Conservation (phyloP, 2,113 vertebrate genomes). For the Syngnathoides biaculeatus region DNA sequence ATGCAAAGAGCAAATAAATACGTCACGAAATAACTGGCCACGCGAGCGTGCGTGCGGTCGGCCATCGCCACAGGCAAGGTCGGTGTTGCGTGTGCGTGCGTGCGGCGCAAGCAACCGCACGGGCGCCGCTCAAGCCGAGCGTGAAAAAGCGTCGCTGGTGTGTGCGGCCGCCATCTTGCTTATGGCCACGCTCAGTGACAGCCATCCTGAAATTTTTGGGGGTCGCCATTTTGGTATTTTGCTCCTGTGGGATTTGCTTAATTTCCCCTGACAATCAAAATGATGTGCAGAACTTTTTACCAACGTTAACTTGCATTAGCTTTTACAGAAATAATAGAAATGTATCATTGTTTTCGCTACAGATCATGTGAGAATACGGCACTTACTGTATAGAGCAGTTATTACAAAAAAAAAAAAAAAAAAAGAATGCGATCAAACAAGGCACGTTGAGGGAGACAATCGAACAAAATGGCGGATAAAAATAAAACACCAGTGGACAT, state of each 20-base stretch:
- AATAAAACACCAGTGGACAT: not conserved
- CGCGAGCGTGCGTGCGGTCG: slow-evolving; percentile 9
- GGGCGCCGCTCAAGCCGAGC: slow-evolving; percentile 14
- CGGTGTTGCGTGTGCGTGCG: not conserved
- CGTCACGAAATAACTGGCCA: not conserved
- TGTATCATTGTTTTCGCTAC: not conserved
- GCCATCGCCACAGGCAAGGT: not conserved
- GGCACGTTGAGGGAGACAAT: too few species aligned
- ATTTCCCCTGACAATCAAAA: not conserved
- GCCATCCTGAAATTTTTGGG: not conserved
- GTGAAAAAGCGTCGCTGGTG: slow-evolving; percentile 26
- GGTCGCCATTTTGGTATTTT: too few species aligned
- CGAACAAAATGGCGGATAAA: not conserved
- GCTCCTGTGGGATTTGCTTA: not conserved
- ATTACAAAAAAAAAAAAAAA: too few species aligned
- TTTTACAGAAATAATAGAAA: not conserved
- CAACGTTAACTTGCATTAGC: too few species aligned
- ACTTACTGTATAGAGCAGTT: too few species aligned
- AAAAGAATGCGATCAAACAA: not conserved
- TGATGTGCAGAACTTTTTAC: not conserved
- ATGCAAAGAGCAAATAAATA: not conserved
- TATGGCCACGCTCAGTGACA: slow-evolving; percentile 4
- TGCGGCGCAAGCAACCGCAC: slow-evolving; percentile 24
- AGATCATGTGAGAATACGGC: not conserved
- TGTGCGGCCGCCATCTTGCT: slow-evolving; percentile 44